Conservation (phyloP, 1,140 invertebrate species). For the Macrobrachium rosenbergii region DNA sequence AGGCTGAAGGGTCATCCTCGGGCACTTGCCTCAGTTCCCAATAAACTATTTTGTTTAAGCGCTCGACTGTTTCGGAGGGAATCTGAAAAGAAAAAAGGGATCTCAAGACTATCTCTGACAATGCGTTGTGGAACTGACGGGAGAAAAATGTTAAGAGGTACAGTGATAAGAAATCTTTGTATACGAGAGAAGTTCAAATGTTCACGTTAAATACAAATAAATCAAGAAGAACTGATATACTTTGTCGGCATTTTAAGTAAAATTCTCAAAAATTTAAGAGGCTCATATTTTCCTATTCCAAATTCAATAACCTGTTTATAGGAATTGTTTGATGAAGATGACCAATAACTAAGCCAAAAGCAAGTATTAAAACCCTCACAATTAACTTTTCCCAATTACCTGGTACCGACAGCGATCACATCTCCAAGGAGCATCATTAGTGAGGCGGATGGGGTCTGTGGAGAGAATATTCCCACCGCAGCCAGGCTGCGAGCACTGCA, state of each 20-base stretch:
- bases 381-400: constrained; percentile 30
- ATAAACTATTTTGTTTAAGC: constrained; percentile 60
- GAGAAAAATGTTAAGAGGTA: too few relatives aligned
- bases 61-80: constrained; percentile 43
- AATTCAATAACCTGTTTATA: too few relatives aligned
- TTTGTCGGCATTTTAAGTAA: too few relatives aligned
- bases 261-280: too few relatives aligned
- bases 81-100: constrained; percentile 28
- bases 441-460: constrained; percentile 45
- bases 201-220: background rate
- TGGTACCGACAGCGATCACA: constrained; percentile 60
- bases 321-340: too few relatives aligned
- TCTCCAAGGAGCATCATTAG: constrained; percentile 54
- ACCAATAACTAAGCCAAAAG: too few relatives aligned
- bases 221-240: background rate
- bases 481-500: constrained; percentile 57
- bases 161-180: background rate
- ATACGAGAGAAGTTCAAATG: background rate
- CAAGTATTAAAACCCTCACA: background rate
- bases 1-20: constrained; percentile 34
- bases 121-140: background rate
- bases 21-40: constrained; percentile 50
- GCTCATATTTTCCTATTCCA: too few relatives aligned
- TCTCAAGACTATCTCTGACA: background rate
- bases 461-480: constrained; percentile 61